phyloP scores from a whole-genome alignment of 2,113 vertebrate genomes.

The Dolichotis patagonum region DNA sequence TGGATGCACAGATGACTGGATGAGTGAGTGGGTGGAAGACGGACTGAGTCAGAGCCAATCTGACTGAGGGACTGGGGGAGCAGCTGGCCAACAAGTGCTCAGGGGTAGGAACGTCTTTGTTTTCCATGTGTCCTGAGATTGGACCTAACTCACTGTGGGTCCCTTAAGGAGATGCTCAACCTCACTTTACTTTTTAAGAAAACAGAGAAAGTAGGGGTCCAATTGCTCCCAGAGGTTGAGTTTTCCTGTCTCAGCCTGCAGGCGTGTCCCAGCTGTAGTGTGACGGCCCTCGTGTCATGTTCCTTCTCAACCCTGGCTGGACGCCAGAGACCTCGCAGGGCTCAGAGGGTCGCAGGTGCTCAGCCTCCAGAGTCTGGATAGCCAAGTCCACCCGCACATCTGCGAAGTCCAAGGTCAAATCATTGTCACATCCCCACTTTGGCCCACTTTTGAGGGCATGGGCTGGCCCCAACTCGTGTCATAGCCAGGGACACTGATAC shows the following conservation, averaged over 20 bases:
- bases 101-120: not conserved
- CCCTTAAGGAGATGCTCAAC: not conserved
- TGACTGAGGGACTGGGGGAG: not conserved
- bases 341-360: not conserved
- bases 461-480: too few relatives aligned
- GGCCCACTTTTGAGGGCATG: rapidly evolving
- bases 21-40: too few relatives aligned
- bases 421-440: too few relatives aligned
- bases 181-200: not conserved
- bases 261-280: rapidly evolving
- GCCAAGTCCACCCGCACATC: rapidly evolving
- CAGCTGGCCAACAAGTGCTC: not conserved
- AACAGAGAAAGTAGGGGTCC: too few relatives aligned
- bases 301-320: not conserved
- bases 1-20: too few relatives aligned
- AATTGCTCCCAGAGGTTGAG: not conserved
- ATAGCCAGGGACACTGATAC: rapidly evolving
- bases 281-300: not conserved
- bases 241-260: not conserved
- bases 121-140: rapidly evolving
- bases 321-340: not conserved
- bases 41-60: not conserved
- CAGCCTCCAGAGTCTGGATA: not conserved
- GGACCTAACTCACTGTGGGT: too few relatives aligned
- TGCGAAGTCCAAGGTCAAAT: not conserved